Percentiles rank a stretch among this genome's conserved stretches.
These are phyloP conservation scores for Kryptolebias ocellatus DNA, from an alignment of 2,797 vertebrate genomes.

Conservation along the genomic window DNA sequence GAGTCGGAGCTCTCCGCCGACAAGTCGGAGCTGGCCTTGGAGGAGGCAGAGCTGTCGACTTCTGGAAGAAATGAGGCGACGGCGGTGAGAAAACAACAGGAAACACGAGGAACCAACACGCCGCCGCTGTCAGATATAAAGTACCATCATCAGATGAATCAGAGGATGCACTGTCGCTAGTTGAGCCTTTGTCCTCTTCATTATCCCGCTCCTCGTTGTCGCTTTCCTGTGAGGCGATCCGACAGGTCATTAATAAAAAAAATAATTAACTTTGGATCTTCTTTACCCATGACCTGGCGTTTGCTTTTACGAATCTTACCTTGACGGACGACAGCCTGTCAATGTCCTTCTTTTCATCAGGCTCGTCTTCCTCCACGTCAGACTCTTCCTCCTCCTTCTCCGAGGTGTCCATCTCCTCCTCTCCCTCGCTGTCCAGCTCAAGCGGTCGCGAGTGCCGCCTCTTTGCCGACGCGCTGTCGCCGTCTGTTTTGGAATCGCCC, in stretches of 20 bases:
- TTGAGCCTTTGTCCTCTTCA: slow-evolving; percentile 78
- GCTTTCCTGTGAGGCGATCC: slow-evolving; percentile 61
- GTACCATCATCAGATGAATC: slow-evolving; percentile 92
- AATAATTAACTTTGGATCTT: background rate
- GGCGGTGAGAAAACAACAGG: background rate
- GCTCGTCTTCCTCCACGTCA: slow-evolving; percentile 85
- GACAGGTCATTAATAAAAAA: background rate
- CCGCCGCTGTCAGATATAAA: background rate
- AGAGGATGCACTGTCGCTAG: slow-evolving; percentile 87
- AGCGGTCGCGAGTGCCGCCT: slow-evolving; percentile 88
- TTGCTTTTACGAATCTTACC: slow-evolving; percentile 57
- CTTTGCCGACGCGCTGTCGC: slow-evolving; percentile 79
- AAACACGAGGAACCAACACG: background rate
- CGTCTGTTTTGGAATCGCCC: slow-evolving; percentile 87
- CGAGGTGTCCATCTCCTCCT: slow-evolving; percentile 88
- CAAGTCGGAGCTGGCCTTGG: slow-evolving; percentile 84
- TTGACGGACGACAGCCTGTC: slow-evolving; percentile 80
- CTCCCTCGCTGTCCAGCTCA: slow-evolving; percentile 94
- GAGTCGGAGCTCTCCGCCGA: slow-evolving; percentile 87
- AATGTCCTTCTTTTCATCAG: slow-evolving; percentile 74
- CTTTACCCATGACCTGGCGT: background rate
- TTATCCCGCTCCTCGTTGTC: slow-evolving; percentile 79
- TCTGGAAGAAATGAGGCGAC: slow-evolving; percentile 69
- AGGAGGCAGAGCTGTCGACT: slow-evolving; percentile 80
- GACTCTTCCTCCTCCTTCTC: slow-evolving; percentile 83